Evolutionary conservation across 2,797 vertebrate genomes (phyloP).

Genomic region (Epinephelus coioides): DNA sequence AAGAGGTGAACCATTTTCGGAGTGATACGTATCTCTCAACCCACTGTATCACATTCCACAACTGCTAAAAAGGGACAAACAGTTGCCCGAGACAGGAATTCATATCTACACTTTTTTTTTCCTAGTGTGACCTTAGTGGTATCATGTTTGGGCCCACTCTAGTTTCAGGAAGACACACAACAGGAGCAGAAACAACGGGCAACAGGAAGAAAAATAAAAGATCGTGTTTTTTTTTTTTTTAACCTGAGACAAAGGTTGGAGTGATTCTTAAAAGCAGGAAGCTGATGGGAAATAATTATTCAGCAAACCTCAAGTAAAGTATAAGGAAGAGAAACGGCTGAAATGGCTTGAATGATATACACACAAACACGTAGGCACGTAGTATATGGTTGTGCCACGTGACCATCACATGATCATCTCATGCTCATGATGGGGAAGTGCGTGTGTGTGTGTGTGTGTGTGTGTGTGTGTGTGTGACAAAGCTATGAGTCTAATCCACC

Average conservation of each 20-base stretch:
- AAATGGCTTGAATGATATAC: slow-evolving; percentile 26
- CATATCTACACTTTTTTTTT: slow-evolving; percentile 25
- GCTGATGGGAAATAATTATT: slow-evolving; percentile 22
- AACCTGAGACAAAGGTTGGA: background rate
- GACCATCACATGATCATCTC: slow-evolving; percentile 77
- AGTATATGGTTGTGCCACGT: slow-evolving; percentile 69
- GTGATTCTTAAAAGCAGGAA: slow-evolving; percentile 18
- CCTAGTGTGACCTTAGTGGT: slow-evolving; percentile 40
- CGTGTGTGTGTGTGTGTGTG: slow-evolving; percentile 51
- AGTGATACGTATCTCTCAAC: slow-evolving; percentile 52
- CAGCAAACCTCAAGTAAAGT: slow-evolving; percentile 34
- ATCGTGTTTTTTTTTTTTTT: background rate
- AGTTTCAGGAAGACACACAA: slow-evolving; percentile 55
- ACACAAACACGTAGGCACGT: slow-evolving; percentile 11
- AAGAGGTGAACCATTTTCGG: slow-evolving; percentile 44
- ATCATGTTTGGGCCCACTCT: slow-evolving; percentile 42
- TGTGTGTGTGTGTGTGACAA: slow-evolving; percentile 55
- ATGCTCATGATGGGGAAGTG: slow-evolving; percentile 72
- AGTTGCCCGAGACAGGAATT: slow-evolving; percentile 43
- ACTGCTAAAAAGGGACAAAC: slow-evolving; percentile 41
- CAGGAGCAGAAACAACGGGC: slow-evolving; percentile 10
- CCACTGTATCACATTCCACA: slow-evolving; percentile 55
- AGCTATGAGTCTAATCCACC: slow-evolving; percentile 62
- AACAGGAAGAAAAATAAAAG: slow-evolving; percentile 12
- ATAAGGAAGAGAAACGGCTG: slow-evolving; percentile 66